Evolutionary conservation across 2,797 vertebrate genomes (phyloP), one percentile per base, ranked within the genome.

Genomic region (Poliocrania exsul): DNA sequence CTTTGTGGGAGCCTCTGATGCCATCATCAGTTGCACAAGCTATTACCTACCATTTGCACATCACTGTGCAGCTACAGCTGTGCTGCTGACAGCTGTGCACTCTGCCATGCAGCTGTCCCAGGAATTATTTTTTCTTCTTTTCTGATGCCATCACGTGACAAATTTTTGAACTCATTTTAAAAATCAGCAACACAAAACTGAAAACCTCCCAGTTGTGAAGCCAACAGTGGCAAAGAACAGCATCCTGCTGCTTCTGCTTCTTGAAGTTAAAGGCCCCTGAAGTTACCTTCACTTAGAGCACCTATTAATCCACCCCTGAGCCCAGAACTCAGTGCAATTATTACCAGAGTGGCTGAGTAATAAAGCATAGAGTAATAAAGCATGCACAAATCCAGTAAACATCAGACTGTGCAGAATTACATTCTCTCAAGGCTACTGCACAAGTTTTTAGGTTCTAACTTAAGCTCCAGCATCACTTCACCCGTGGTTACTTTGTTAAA

Each of bases 71-170:
- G 79, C 33, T 16, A 2, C 44, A 38, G 4, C 24, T 15, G 51
- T 29, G 65, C 56, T 47, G 82, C 70, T 46, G 70, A 16, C 66
- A 66, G 83, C 31, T 10, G 37, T 29, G 72, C 49, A 10, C 38
- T 6, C 40, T 53, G 57, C 70, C 50, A 5, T 3, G 6, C 54
- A 33, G 7, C 84, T 53, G 26, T 24, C 62, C 66, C 28, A 9
- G 44, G 20, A 20, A 24, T 8, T 25, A 8, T 17, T 18, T 40
- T 35, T 13, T 25, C 50, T 47, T 49, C 19, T 42, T 69, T 62
- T 67, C 26, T 88, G 54, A 89, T 88, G 87, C 85, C 92, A 88
- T 53, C 85, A 64, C 16, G 72, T 79, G 87, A 85, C 72, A 90
- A 50, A 51, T 37, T 50, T 73, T 33, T 70, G 31, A 88, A 84